Evolutionary conservation across 2,888 invertebrate genomes (phyloP).

Genomic region (Odontocerum albicorne): DNA sequence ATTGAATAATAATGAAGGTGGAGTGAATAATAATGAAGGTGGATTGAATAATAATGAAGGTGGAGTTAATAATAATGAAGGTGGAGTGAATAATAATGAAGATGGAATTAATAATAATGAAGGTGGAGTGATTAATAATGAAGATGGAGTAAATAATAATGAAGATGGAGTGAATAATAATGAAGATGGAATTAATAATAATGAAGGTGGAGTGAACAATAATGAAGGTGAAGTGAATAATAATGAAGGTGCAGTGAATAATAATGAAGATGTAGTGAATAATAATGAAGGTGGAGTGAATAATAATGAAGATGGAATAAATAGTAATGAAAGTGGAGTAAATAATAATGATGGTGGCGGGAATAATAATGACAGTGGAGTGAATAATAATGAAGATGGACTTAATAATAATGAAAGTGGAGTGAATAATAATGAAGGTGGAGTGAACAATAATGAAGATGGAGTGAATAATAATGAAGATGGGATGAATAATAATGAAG

Average conservation of each 20-base stretch:
- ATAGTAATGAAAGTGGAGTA: not conserved
- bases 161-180: too few relatives aligned
- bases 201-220: not conserved
- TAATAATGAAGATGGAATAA: not conserved
- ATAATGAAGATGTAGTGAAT: not conserved
- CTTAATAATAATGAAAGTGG: too few relatives aligned
- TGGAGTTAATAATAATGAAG: too few relatives aligned
- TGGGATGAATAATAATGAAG: too few relatives aligned
- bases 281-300: not conserved
- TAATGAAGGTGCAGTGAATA: not conserved
- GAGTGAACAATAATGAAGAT: not conserved
- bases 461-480: not conserved
- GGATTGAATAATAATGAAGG: too few relatives aligned
- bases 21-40: too few relatives aligned
- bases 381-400: not conserved
- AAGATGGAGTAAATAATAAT: too few relatives aligned
- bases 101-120: too few relatives aligned
- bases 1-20: too few relatives aligned
- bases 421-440: not conserved
- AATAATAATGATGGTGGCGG: not conserved
- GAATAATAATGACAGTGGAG: not conserved
- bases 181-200: not conserved
- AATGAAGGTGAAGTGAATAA: not conserved
- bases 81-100: too few relatives aligned
- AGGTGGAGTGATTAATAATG: too few relatives aligned